These are phyloP conservation scores for Xestia sexstrigata DNA, from an alignment of 2,888 invertebrate genomes.

Conservation along the genomic window DNA sequence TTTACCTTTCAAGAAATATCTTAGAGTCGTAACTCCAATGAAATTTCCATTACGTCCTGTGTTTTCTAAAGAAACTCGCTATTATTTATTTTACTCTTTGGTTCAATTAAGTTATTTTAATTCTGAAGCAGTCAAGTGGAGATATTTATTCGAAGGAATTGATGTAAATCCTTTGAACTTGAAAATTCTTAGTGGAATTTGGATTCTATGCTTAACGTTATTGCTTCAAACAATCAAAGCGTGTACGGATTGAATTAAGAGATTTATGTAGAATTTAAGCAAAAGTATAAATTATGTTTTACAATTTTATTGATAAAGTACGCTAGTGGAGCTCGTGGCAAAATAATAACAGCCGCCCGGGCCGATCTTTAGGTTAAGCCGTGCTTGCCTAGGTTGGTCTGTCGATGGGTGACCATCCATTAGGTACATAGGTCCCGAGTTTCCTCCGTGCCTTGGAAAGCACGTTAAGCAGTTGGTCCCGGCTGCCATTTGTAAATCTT, in stretches of 20 bases:
- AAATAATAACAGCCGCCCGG: no score
- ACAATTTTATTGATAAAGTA: conserved; percentile 6
- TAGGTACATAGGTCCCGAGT: no score
- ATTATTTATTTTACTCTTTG: conserved; percentile 4
- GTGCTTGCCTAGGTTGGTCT: no score
- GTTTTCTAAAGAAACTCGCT: neutral
- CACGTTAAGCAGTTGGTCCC: no score
- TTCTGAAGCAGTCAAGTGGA: neutral
- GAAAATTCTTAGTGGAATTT: neutral
- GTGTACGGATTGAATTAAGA: conserved; percentile 4
- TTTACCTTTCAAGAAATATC: neutral
- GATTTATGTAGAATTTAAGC: conserved; percentile 5
- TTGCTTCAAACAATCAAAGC: neutral
- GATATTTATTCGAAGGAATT: conserved; percentile 13
- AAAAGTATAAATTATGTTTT: conserved; percentile 4
- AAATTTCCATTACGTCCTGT: neutral
- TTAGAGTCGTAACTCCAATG: neutral
- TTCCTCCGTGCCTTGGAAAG: no score
- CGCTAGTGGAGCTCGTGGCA: no score
- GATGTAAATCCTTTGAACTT: conserved; percentile 17
- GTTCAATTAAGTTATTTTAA: neutral
- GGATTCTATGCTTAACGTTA: neutral
- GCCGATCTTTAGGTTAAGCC: no score
- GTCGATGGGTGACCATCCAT: no score
- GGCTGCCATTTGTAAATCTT: no score